Conservation (phyloP, 1,140 invertebrate genomes). For the Caligus rogercresseyi region DNA sequence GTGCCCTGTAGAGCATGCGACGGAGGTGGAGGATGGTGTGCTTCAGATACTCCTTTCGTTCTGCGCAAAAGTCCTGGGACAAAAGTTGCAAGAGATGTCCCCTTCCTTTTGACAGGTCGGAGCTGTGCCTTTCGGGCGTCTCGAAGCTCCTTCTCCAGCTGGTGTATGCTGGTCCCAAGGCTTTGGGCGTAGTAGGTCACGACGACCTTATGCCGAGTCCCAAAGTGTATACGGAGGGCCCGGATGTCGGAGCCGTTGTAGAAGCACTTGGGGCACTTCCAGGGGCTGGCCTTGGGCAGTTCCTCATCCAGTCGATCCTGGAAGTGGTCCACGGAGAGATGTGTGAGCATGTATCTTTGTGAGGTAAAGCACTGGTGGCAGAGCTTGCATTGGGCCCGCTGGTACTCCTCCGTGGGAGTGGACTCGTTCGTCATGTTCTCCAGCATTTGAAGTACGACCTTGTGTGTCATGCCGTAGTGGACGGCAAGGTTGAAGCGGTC, state of each 20-base stretch:
- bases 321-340: constrained; percentile 4
- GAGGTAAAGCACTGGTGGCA: constrained; percentile 8
- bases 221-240: constrained; percentile 3
- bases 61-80: neutral
- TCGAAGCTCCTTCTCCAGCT: constrained; percentile 1
- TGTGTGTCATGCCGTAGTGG: constrained; percentile 8
- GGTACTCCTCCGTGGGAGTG: neutral
- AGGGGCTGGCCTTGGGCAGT: neutral
- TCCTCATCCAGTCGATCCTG: constrained; percentile 1
- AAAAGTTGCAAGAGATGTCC: neutral
- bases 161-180: neutral
- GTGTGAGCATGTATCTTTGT: neutral
- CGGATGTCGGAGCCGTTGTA: constrained; percentile 1
- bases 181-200: neutral
- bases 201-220: constrained; percentile 10
- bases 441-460: neutral
- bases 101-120: neutral
- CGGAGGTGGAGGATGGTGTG: constrained; percentile 5
- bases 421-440: constrained; percentile 7
- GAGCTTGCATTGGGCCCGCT: neutral
- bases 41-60: constrained; percentile 11
- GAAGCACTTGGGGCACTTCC: constrained; percentile 14
- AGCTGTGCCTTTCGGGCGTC: neutral
- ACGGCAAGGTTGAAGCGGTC: constrained; percentile 10
- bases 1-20: neutral